Evolutionary conservation across 2,888 invertebrate genomes (phyloP).

Genomic region (Campoletis raptor): DNA sequence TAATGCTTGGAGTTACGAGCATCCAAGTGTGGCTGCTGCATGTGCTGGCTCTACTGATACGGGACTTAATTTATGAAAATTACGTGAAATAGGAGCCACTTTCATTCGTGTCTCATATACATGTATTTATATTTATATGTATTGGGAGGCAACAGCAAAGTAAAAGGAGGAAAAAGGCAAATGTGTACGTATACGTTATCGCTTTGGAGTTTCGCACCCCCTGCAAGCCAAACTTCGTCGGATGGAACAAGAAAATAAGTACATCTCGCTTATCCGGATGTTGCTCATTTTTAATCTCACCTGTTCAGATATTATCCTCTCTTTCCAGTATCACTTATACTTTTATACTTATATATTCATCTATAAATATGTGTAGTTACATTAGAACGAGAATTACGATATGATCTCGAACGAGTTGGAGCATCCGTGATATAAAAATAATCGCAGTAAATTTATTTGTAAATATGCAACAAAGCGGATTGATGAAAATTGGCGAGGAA

Average conservation of each 20-base stretch:
- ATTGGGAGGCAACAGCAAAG: constrained; percentile 6
- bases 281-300: constrained; percentile 23
- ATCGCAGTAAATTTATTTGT: background rate
- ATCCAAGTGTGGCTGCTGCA: constrained; percentile 73
- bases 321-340: background rate
- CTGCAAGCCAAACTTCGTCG: constrained; percentile 17
- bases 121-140: constrained; percentile 25
- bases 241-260: constrained; percentile 16
- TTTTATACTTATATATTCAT: background rate
- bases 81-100: constrained; percentile 78
- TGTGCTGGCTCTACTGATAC: constrained; percentile 73
- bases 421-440: background rate
- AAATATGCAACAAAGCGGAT: background rate
- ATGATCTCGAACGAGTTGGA: background rate
- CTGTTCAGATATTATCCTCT: background rate
- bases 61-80: constrained; percentile 81
- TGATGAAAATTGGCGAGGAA: constrained; percentile 19
- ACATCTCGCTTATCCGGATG: constrained; percentile 15
- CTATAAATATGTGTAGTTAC: background rate
- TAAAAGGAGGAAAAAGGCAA: constrained; percentile 8
- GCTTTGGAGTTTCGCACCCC: constrained; percentile 25
- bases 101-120: constrained; percentile 34
- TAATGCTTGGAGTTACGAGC: constrained; percentile 83
- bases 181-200: constrained; percentile 35
- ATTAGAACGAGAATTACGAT: constrained; percentile 6